A percentile compares a stretch with the other conserved stretches of the same genome.
Evolutionary conservation across 2,888 invertebrate species (phyloP).

Genomic region (Halocaridina rubra): DNA sequence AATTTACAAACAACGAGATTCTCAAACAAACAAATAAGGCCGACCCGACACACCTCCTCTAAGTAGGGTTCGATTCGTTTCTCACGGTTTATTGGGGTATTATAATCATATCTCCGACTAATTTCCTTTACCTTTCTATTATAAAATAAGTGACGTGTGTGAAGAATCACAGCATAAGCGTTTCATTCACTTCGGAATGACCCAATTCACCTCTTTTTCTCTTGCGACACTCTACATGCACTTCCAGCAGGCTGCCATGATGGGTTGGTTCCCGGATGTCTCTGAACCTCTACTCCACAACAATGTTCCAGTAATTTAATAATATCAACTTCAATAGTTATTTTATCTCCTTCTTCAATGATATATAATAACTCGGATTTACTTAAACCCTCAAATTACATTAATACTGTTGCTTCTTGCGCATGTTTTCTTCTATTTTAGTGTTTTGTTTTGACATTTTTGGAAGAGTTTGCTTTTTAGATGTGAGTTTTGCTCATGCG

Average conservation of each 20-base stretch:
- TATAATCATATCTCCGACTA: not conserved
- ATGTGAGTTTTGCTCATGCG: not conserved
- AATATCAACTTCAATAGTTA: too few species aligned
- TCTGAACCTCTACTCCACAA: conserved; percentile 39
- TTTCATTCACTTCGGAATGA: not conserved
- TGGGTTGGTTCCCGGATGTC: conserved; percentile 51
- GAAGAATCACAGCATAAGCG: not conserved
- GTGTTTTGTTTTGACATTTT: not conserved
- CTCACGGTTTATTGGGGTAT: not conserved
- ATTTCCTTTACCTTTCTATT: not conserved
- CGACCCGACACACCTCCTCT: conserved; percentile 20
- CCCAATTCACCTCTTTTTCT: not conserved
- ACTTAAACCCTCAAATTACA: too few species aligned
- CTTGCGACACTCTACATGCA: conserved; percentile 21
- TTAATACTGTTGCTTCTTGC: not conserved
- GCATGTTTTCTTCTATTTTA: not conserved
- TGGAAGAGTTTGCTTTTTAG: not conserved
- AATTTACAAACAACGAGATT: too few species aligned
- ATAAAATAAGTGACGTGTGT: not conserved
- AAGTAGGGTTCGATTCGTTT: not conserved
- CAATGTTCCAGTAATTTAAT: conserved; percentile 48
- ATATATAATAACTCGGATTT: too few species aligned
- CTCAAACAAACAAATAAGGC: not conserved
- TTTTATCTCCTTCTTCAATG: too few species aligned
- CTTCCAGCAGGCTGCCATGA: conserved; percentile 46